Percentiles rank a stretch among this genome's conserved stretches.
Conservation (phyloP, 1,140 invertebrate species). For the Ganaspis sp. region DNA sequence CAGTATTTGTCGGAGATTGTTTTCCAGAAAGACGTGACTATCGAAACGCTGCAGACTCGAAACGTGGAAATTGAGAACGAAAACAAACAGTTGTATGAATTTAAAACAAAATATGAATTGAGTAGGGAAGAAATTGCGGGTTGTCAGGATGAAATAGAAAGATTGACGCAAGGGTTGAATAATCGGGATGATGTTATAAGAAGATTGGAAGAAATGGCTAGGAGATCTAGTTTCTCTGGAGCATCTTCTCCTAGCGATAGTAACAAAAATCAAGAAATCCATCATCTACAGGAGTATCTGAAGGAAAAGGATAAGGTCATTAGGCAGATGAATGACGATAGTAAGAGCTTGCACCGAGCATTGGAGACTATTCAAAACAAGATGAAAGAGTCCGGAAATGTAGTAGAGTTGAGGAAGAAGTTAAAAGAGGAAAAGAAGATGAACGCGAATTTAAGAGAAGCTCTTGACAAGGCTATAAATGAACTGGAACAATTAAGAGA, state of each 20-base stretch:
- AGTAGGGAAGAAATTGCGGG: conserved; percentile 55
- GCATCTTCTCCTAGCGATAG: conserved; percentile 57
- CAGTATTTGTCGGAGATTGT: conserved; percentile 60
- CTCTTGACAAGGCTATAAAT: conserved; percentile 66
- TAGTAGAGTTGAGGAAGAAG: conserved; percentile 70
- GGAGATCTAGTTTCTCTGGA: conserved; percentile 56
- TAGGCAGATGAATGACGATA: conserved; percentile 76
- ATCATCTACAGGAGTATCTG: conserved; percentile 78
- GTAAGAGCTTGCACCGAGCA: conserved; percentile 73
- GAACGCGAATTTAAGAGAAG: conserved; percentile 66
- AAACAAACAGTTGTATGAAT: conserved; percentile 64
- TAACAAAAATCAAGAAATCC: conserved; percentile 77
- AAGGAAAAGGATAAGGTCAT: conserved; percentile 78
- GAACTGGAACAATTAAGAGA: conserved; percentile 59
- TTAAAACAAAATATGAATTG: conserved; percentile 58
- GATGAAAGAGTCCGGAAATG: conserved; percentile 74
- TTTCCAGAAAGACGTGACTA: conserved; percentile 66
- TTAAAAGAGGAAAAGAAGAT: conserved; percentile 68
- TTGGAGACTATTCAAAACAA: conserved; percentile 76
- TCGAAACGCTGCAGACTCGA: conserved; percentile 65
- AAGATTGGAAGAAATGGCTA: conserved; percentile 66
- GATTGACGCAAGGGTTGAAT: conserved; percentile 64
- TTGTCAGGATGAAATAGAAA: conserved; percentile 60
- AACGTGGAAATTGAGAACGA: conserved; percentile 67
- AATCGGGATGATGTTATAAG: conserved; percentile 64